These are phyloP conservation scores for Synanceia verrucosa DNA, from an alignment of 2,797 vertebrate species.

Conservation along the genomic window DNA sequence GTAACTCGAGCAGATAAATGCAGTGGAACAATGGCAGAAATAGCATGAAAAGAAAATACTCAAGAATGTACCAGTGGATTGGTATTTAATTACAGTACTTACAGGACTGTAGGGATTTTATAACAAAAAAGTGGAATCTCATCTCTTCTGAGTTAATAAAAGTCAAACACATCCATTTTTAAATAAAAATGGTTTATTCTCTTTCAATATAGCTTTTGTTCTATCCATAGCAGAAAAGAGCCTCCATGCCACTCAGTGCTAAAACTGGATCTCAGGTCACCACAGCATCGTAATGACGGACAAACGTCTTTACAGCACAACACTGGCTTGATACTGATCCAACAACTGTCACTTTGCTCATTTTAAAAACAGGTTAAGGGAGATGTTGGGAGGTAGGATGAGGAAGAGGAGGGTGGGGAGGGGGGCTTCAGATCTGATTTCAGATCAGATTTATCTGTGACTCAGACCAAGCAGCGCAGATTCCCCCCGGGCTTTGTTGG, in stretches of 20 bases:
- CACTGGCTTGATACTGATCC: constrained; percentile 71
- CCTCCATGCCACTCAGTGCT: constrained; percentile 83
- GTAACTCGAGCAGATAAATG: too few species aligned
- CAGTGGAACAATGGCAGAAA: neutral
- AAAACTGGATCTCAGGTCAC: constrained; percentile 79
- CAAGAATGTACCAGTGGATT: neutral
- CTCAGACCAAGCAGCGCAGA: constrained; percentile 69
- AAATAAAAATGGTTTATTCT: constrained; percentile 88
- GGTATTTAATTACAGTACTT: neutral
- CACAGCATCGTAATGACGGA: constrained; percentile 70
- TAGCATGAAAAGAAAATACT: neutral
- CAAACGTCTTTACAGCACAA: constrained; percentile 72
- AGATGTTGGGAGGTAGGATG: constrained; percentile 12
- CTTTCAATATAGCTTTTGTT: constrained; percentile 86
- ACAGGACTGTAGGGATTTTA: neutral
- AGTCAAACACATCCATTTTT: constrained; percentile 37
- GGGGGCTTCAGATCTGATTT: constrained; percentile 29
- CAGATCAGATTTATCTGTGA: constrained; percentile 61
- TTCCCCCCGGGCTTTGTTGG: constrained; percentile 47
- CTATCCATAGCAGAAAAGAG: constrained; percentile 83
- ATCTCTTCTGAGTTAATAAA: constrained; percentile 7
- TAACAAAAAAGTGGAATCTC: neutral
- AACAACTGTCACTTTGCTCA: constrained; percentile 71
- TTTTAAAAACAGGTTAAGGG: constrained; percentile 62
- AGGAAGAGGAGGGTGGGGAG: neutral